These are phyloP conservation scores for Phthorimaea operculella DNA, from an alignment of 1,140 invertebrate species.

Conservation along the genomic window DNA sequence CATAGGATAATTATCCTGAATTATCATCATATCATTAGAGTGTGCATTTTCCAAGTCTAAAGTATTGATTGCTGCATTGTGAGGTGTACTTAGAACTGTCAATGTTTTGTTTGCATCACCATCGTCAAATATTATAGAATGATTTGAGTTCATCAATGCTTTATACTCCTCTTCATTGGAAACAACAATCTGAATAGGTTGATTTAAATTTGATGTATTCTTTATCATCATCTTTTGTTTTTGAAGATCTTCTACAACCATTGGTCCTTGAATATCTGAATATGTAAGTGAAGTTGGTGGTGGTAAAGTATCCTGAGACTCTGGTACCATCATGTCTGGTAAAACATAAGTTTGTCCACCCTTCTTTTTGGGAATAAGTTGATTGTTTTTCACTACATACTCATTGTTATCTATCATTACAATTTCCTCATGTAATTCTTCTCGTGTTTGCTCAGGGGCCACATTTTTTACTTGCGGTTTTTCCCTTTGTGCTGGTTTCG, in stretches of 20 bases:
- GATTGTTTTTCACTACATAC: constrained; percentile 58
- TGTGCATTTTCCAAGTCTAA: constrained; percentile 44
- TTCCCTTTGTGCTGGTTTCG: constrained; percentile 9
- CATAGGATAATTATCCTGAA: constrained; percentile 54
- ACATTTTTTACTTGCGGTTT: constrained; percentile 11
- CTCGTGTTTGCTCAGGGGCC: neutral
- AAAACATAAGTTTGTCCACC: constrained; percentile 29
- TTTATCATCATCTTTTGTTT: constrained; percentile 36
- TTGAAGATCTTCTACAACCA: constrained; percentile 17
- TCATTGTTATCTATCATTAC: constrained; percentile 69
- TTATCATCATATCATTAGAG: constrained; percentile 61
- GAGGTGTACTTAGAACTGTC: constrained; percentile 39
- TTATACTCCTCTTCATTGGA: constrained; percentile 65
- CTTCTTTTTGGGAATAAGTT: constrained; percentile 41
- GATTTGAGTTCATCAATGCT: constrained; percentile 51
- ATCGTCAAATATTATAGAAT: constrained; percentile 57
- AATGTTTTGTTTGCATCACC: constrained; percentile 41
- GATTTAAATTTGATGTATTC: constrained; percentile 41
- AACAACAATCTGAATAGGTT: constrained; percentile 62
- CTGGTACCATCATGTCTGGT: constrained; percentile 25
- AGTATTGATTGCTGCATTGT: constrained; percentile 26
- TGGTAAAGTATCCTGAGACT: constrained; percentile 22
- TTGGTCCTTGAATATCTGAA: constrained; percentile 24
- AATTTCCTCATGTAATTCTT: constrained; percentile 55
- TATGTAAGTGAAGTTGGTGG: constrained; percentile 36